Conservation (phyloP, 1,140 invertebrate genomes). For the Physella acuta region DNA sequence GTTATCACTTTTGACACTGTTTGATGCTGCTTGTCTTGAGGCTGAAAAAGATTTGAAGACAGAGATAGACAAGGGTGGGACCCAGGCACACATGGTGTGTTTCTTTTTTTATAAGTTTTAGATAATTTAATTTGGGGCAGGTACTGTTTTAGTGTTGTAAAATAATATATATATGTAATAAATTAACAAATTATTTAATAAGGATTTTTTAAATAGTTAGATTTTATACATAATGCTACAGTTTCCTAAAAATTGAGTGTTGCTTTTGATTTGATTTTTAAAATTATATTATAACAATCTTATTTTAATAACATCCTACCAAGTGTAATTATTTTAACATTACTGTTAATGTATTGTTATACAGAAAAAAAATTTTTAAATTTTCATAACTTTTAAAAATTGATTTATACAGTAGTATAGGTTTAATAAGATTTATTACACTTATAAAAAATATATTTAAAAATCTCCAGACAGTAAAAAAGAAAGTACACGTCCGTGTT, state of each 20-base stretch:
- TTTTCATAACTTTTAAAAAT: neutral
- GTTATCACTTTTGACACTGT: conserved; percentile 64
- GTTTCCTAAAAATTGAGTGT: too few relatives aligned
- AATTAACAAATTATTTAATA: too few relatives aligned
- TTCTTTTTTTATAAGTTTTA: too few relatives aligned
- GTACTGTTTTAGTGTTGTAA: too few relatives aligned
- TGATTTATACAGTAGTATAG: neutral
- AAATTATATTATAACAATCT: neutral
- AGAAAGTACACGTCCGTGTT: conserved; percentile 69
- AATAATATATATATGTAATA: too few relatives aligned
- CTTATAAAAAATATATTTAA: conserved; percentile 10
- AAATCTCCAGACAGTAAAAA: conserved; percentile 64
- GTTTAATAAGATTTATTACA: neutral
- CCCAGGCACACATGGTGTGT: conserved; percentile 20
- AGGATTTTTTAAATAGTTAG: too few relatives aligned
- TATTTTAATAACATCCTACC: neutral
- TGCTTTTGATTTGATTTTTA: neutral
- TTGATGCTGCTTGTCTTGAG: conserved; percentile 67
- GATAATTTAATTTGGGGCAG: too few relatives aligned
- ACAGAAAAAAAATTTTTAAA: neutral
- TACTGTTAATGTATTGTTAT: neutral
- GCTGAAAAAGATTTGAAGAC: conserved; percentile 58
- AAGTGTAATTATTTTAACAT: neutral
- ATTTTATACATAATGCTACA: too few relatives aligned
- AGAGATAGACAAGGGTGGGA: conserved; percentile 36